phyloP scores from a whole-genome alignment of 2,888 invertebrate genomes.

The Rhingia campestris region DNA sequence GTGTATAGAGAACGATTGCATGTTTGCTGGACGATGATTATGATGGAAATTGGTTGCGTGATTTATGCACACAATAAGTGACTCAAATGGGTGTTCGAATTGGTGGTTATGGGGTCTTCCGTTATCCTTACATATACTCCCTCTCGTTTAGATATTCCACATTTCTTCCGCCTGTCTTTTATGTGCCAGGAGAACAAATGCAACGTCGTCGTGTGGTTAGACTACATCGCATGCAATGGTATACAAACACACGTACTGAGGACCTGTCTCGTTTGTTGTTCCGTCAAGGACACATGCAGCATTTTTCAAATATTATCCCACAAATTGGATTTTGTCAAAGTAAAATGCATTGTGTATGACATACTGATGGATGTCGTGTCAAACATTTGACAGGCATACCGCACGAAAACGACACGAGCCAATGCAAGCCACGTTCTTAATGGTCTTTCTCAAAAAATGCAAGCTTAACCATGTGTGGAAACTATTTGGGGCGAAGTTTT shows the following conservation, averaged over 20 bases:
- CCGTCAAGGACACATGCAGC: slow-evolving; percentile 33
- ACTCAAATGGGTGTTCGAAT: slow-evolving; percentile 28
- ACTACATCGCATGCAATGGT: slow-evolving; percentile 26
- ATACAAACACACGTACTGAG: background rate
- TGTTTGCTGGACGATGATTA: slow-evolving; percentile 51
- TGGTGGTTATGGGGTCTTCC: background rate
- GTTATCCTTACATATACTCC: background rate
- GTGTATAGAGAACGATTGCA: slow-evolving; percentile 16
- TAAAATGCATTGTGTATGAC: slow-evolving; percentile 47
- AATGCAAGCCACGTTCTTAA: background rate
- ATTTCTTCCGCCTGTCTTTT: background rate
- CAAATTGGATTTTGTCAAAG: slow-evolving; percentile 57
- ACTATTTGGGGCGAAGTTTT: too few relatives aligned
- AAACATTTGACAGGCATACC: slow-evolving; percentile 35
- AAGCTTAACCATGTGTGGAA: background rate
- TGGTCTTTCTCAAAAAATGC: background rate
- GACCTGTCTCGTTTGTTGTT: slow-evolving; percentile 30
- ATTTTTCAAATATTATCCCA: slow-evolving; percentile 49
- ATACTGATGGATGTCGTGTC: slow-evolving; percentile 51
- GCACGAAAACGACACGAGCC: background rate
- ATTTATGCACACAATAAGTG: slow-evolving; percentile 60
- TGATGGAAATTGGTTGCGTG: slow-evolving; percentile 61
- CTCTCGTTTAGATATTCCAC: background rate
- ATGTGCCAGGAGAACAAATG: background rate
- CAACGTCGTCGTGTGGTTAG: slow-evolving; percentile 26